phyloP scores from a whole-genome alignment of 1,140 invertebrate species.

The Orchesella cincta region DNA sequence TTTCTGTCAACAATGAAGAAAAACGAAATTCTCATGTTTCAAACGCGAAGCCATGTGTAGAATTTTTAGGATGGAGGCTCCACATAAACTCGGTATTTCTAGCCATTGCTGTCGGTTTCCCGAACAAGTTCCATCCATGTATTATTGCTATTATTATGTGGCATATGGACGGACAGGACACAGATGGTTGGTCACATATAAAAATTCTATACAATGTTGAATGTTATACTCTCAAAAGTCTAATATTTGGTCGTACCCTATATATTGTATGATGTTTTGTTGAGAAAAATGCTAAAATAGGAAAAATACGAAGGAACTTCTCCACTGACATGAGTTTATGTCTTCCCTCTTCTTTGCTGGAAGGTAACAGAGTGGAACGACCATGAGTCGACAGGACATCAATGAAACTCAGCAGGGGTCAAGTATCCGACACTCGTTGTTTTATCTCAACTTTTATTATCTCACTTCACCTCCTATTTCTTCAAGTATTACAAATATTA shows the following conservation, averaged over 20 bases:
- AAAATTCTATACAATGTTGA: neutral
- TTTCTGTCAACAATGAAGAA: too few relatives aligned
- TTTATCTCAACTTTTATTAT: constrained; percentile 36
- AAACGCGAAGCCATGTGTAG: too few relatives aligned
- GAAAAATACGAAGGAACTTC: neutral
- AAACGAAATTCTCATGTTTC: too few relatives aligned
- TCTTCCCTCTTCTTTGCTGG: neutral
- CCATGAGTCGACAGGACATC: constrained; percentile 21
- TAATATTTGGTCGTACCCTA: too few relatives aligned
- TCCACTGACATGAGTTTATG: neutral
- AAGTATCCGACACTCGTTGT: constrained; percentile 34
- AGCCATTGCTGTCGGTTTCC: too few relatives aligned
- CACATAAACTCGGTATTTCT: too few relatives aligned
- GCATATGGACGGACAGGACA: neutral
- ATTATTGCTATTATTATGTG: neutral
- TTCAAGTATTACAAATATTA: neutral
- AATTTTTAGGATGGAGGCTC: too few relatives aligned
- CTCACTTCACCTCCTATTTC: neutral
- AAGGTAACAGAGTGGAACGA: constrained; percentile 4
- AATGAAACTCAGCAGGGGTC: constrained; percentile 35
- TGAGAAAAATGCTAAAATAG: neutral
- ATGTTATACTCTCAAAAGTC: neutral
- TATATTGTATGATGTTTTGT: neutral
- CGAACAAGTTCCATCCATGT: neutral
- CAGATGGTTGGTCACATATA: neutral